A percentile compares a stretch with the other conserved stretches of the same genome.
Evolutionary conservation across 2,113 vertebrate species (phyloP).

Genomic region (Chloropsis hardwickii): DNA sequence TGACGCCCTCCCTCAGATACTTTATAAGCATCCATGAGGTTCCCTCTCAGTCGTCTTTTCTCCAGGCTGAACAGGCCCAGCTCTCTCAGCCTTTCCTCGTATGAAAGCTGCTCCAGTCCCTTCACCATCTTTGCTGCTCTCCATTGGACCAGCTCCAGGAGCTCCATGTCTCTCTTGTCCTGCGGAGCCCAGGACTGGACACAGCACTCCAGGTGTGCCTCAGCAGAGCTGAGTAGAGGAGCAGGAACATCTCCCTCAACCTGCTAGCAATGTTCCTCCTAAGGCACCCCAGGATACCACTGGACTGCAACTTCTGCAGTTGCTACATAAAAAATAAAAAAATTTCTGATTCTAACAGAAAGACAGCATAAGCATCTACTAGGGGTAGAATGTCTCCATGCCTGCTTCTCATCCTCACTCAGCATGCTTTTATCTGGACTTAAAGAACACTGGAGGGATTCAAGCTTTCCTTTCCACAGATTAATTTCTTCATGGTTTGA

Average conservation of each 20-base stretch:
- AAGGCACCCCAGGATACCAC: background rate
- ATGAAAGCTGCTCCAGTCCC: background rate
- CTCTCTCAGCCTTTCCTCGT: background rate
- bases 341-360: background rate
- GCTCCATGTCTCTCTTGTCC: background rate
- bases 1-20: background rate
- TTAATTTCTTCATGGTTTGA: background rate
- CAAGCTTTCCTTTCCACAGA: background rate
- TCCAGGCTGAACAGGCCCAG: background rate
- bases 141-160: background rate
- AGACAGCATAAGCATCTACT: background rate
- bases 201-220: background rate
- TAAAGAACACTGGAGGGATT: background rate
- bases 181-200: background rate
- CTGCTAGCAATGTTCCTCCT: background rate
- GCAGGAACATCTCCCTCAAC: background rate
- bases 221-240: background rate
- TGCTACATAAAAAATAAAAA: background rate
- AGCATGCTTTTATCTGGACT: background rate
- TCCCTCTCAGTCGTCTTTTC: background rate
- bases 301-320: background rate
- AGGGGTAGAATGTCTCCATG: background rate
- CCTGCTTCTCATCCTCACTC: background rate
- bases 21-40: background rate
- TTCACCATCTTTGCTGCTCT: background rate